Conservation (phyloP, 2,797 vertebrate species). For the Arvicola amphibius region DNA sequence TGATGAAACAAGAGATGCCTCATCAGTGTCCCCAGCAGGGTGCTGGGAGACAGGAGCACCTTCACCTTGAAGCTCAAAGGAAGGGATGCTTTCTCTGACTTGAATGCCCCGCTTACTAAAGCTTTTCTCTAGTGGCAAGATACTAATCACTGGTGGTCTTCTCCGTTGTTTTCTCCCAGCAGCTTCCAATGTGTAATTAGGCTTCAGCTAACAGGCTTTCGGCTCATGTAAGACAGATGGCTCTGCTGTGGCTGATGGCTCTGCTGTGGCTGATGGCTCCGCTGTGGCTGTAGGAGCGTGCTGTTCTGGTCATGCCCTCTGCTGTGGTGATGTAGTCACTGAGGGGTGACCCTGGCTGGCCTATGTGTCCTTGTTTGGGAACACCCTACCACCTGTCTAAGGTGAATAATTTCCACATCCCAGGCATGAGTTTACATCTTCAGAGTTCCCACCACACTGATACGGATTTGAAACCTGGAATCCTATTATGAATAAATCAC, state of each 20-base stretch:
- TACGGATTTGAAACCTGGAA: background rate
- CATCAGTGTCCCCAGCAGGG: background rate
- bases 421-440: background rate
- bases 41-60: background rate
- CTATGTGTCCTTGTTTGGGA: background rate
- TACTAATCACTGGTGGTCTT: background rate
- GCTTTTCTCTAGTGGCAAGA: conserved; percentile 30
- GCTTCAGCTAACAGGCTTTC: conserved; percentile 27
- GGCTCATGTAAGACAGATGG: conserved; percentile 67
- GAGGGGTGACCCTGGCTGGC: background rate
- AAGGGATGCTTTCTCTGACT: background rate
- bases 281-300: background rate
- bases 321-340: background rate
- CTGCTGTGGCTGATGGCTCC: conserved; percentile 15
- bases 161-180: conserved; percentile 64
- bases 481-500: conserved; percentile 16
- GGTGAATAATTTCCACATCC: background rate
- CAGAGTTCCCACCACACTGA: background rate
- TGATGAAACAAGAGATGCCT: background rate
- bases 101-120: background rate
- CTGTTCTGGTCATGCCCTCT: background rate
- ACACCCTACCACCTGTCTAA: background rate
- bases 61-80: background rate
- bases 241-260: conserved; percentile 9
- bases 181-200: conserved; percentile 60